Percentiles rank a stretch among this genome's conserved stretches.
Evolutionary conservation across 2,797 vertebrate species (phyloP).

Genomic region (Poeciliopsis paucimaculata): DNA sequence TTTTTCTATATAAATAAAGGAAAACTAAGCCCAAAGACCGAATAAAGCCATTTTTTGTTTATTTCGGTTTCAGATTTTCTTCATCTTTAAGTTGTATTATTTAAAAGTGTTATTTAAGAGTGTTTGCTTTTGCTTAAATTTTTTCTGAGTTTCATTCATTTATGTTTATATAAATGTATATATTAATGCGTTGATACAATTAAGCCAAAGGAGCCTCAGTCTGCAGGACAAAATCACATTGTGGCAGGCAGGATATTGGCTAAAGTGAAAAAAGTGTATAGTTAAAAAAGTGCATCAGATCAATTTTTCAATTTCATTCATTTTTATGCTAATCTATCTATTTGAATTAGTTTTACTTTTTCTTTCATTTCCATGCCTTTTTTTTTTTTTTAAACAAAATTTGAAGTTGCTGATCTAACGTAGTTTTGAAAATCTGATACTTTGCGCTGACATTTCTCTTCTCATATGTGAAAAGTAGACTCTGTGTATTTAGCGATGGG

Average conservation of each 20-base stretch:
- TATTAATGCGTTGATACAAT: too few species aligned
- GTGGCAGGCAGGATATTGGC: constrained; percentile 35
- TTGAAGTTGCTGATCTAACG: not conserved
- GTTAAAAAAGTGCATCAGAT: constrained; percentile 26
- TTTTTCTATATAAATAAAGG: not conserved
- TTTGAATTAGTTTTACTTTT: not conserved
- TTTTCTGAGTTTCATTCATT: not conserved
- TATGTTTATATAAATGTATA: too few species aligned
- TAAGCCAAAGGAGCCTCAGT: constrained; percentile 22
- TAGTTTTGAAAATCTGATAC: not conserved
- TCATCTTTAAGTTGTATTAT: not conserved
- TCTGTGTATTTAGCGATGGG: constrained; percentile 39
- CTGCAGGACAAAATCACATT: constrained; percentile 38
- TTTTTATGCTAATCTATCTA: not conserved
- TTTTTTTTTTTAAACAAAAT: not conserved
- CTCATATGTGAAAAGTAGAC: constrained; percentile 38
- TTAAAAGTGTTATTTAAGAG: not conserved
- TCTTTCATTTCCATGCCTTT: not conserved
- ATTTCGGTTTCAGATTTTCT: not conserved
- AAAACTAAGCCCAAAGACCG: not conserved
- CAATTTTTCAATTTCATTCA: not conserved
- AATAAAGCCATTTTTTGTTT: not conserved
- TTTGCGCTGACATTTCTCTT: constrained; percentile 29
- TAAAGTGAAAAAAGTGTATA: constrained; percentile 20
- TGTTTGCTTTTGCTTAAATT: not conserved